These are phyloP conservation scores for Agapostemon virescens DNA, from an alignment of 2,888 invertebrate genomes.

Conservation along the genomic window DNA sequence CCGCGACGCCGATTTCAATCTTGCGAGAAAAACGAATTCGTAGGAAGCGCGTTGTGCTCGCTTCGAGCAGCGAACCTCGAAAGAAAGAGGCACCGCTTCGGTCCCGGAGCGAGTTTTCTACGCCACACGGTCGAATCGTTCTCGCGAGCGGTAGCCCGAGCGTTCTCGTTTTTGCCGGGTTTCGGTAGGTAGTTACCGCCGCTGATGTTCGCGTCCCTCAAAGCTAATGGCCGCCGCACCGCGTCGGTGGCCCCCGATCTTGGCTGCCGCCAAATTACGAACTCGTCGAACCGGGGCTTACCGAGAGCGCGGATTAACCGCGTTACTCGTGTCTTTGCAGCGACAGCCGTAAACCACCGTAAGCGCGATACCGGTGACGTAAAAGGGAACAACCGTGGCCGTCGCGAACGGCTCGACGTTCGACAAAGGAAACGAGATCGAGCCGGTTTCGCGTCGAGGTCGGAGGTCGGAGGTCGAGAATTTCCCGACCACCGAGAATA, in stretches of 20 bases:
- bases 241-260: not conserved
- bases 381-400: conserved; percentile 34
- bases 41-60: too few species aligned
- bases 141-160: not conserved
- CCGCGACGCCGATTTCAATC: not conserved
- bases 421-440: conserved; percentile 36
- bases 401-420: conserved; percentile 24
- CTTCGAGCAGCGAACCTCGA: not conserved
- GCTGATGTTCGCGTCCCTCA: conserved; percentile 49
- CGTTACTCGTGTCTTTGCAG: not conserved
- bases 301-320: conserved; percentile 22
- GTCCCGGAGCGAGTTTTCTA: not conserved
- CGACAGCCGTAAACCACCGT: conserved; percentile 1
- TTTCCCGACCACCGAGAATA: not conserved
- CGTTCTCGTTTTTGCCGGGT: not conserved
- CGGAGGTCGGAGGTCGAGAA: not conserved
- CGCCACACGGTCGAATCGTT: not conserved
- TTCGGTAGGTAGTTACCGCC: conserved; percentile 23
- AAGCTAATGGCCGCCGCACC: conserved; percentile 51
- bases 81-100: not conserved
- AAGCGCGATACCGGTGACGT: not conserved
- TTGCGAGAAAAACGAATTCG: too few species aligned
- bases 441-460: not conserved
- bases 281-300: not conserved
- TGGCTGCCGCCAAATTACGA: conserved; percentile 13